Evolutionary conservation across 2,888 invertebrate genomes (phyloP).

Genomic region (Chrysopilus asiliformis): DNA sequence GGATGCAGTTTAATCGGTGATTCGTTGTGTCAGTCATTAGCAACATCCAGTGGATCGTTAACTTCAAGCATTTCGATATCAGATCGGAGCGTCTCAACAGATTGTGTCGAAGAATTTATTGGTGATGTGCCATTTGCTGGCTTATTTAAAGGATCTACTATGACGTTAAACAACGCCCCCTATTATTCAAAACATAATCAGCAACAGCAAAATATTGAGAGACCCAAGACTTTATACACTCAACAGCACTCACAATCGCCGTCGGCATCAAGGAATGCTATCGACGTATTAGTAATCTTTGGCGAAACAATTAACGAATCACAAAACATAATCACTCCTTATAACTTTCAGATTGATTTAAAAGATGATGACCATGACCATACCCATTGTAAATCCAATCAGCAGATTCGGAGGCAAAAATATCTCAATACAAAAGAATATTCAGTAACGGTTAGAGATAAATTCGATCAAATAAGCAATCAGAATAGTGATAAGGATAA

Average conservation of each 20-base stretch:
- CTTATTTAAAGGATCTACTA: constrained; percentile 69
- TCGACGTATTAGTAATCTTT: too few relatives aligned
- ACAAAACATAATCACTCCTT: too few relatives aligned
- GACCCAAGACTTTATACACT: constrained; percentile 6
- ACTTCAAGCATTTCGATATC: constrained; percentile 56
- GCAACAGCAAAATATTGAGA: constrained; percentile 30
- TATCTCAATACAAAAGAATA: constrained; percentile 6
- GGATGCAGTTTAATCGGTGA: too few relatives aligned
- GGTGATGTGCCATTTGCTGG: constrained; percentile 81
- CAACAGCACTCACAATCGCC: constrained; percentile 3
- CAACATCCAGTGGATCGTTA: constrained; percentile 54
- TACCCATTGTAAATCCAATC: constrained; percentile 4
- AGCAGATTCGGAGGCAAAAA: constrained; percentile 1
- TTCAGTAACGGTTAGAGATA: too few relatives aligned
- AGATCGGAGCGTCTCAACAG: constrained; percentile 62
- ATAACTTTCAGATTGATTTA: too few relatives aligned
- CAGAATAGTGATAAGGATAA: too few relatives aligned
- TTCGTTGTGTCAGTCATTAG: constrained; percentile 11
- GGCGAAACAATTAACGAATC: too few relatives aligned
- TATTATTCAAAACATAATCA: constrained; percentile 52
- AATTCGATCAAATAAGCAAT: too few relatives aligned
- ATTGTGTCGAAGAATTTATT: constrained; percentile 72
- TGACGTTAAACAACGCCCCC: constrained; percentile 55
- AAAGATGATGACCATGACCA: too few relatives aligned
- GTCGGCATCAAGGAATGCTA: too few relatives aligned